Evolutionary conservation across 1,140 invertebrate species (phyloP).

Genomic region (Saccostrea echinata): DNA sequence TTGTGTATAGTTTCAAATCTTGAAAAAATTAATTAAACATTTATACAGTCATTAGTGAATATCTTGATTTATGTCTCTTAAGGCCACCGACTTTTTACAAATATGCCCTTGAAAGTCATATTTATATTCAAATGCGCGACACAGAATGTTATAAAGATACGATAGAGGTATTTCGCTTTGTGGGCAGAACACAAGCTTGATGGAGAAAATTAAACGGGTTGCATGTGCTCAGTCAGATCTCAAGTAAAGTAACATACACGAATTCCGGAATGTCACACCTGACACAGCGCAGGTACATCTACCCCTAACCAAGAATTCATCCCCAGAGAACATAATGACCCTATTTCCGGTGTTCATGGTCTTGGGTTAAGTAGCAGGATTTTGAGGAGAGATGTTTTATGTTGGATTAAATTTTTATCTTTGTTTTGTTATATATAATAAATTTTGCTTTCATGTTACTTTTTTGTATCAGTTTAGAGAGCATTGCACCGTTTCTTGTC

Average conservation of each 20-base stretch:
- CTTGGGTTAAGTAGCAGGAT: background rate
- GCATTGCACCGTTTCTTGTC: background rate
- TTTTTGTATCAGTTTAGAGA: background rate
- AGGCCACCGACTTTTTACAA: constrained; percentile 24
- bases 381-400: background rate
- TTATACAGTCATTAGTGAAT: constrained; percentile 30
- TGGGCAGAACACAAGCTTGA: background rate
- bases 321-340: background rate
- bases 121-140: constrained; percentile 8
- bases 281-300: constrained; percentile 4
- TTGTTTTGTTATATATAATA: background rate
- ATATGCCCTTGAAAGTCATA: constrained; percentile 30
- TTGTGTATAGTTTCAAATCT: background rate
- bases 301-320: background rate
- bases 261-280: constrained; percentile 6
- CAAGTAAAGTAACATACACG: background rate
- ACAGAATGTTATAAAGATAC: background rate
- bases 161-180: background rate
- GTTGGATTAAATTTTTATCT: constrained; percentile 5
- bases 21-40: background rate
- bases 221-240: background rate
- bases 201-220: background rate
- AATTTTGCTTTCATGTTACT: background rate
- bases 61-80: constrained; percentile 11
- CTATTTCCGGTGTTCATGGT: constrained; percentile 14